Evolutionary conservation across 64 coral and sea anemone species (phyloP), one percentile per base, ranked within the genome.

Genomic region (Stylophora pistillata): DNA sequence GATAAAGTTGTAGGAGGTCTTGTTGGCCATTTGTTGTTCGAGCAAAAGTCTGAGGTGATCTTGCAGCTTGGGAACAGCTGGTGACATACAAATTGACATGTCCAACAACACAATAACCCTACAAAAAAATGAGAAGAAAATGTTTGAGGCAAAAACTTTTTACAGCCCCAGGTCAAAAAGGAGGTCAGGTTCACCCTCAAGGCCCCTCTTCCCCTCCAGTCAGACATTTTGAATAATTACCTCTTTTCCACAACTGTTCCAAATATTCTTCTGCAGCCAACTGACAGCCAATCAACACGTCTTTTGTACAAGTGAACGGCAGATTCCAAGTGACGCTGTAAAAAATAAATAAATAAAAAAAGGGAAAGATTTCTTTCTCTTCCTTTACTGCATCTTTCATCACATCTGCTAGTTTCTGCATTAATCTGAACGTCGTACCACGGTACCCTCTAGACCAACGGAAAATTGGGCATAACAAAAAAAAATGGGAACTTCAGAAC

Each of bases 21-120:
- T 98, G 83, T 98, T 98, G 27, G 96, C 93, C 96, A 98, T 98
- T 83, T 98, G 96, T 34, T 98, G 96, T 82, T 98, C 96, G 17
- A 98, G 79, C 20, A 98, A 58, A 53, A 90, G 69, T 56, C 87
- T 77, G 21, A 98, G 78, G 78, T 98, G 89, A 59, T 98, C 82
- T 47, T 94, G 76, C 14, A 98, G 77, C 17, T 89, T 60, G 15
- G 74, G 70, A 12, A 89, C 69, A 55, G 92, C 93, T 52, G 93
- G 87, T 83, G 93, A 87, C 93, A 92, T 98, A 16, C 93, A 98
- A 23, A 98, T 92, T 30, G 93, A 98, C 90, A 95, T 98, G 73
- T 98, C 96, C 34, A 98, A 72, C 21, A 98, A 79, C 10, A 98
- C 88, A 41, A 95, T 91, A 33, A 95, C 96, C 79, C 96, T 98